Evolutionary conservation across 2,888 invertebrate genomes (phyloP).

Genomic region (Erannis defoliaria): DNA sequence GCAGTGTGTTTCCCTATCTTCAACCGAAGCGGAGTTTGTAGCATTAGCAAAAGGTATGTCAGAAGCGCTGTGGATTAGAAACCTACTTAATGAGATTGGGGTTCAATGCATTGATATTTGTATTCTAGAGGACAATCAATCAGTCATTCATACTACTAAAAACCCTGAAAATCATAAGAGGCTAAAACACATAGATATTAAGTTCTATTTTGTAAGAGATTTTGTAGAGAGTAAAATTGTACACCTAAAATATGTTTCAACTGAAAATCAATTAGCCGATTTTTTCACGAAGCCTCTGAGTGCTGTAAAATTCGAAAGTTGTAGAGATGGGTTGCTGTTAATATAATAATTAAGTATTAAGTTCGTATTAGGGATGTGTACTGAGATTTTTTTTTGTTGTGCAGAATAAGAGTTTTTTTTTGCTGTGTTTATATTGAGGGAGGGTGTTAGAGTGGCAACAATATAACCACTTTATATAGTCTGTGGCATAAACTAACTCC

Average conservation of each 20-base stretch:
- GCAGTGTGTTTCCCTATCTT: not conserved
- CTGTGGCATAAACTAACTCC: too few relatives aligned
- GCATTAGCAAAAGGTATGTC: conserved; percentile 1
- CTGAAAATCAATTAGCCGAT: conserved; percentile 12
- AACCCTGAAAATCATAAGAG: conserved; percentile 16
- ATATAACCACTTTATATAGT: too few relatives aligned
- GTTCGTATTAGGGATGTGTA: too few relatives aligned
- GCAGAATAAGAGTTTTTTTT: too few relatives aligned
- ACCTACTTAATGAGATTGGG: conserved; percentile 7
- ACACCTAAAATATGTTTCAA: conserved; percentile 4
- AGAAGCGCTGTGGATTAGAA: conserved; percentile 7
- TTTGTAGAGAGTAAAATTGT: conserved; percentile 2
- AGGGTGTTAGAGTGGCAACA: too few relatives aligned
- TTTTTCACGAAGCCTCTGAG: conserved; percentile 7
- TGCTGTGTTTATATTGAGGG: too few relatives aligned
- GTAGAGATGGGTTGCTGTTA: conserved; percentile 1
- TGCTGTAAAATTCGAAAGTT: not conserved
- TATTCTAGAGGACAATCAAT: conserved; percentile 8
- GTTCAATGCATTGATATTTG: not conserved
- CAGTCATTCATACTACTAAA: conserved; percentile 5
- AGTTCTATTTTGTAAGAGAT: conserved; percentile 19
- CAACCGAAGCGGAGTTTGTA: conserved; percentile 12
- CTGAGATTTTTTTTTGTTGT: too few relatives aligned
- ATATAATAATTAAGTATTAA: too few relatives aligned
- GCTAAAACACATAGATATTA: conserved; percentile 11